Evolutionary conservation across 1,140 invertebrate genomes (phyloP), one percentile per base, ranked within the genome.

Genomic region (Achatina immaculata): DNA sequence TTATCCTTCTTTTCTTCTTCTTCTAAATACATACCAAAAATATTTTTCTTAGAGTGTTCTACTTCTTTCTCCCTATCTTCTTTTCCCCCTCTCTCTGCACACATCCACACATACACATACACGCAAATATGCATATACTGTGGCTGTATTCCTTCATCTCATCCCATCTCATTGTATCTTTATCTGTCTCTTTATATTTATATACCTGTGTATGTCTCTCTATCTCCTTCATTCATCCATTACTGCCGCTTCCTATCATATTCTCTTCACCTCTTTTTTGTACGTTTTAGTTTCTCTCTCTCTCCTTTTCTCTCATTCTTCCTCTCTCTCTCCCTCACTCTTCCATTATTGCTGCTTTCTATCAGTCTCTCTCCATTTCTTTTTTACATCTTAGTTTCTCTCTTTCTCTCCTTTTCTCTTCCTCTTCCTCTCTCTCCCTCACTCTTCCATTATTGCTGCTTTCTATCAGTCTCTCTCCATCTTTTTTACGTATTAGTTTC

Each of bases 391-490:
- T 45, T n/a, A 40, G 9, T 45, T 19, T 71, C 40, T 68, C 34
- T 68, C 42, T 78, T 45, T 66, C 38, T 45, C 11, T 34, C 14
- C 45, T 28, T 45, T 31, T 78, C 16, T 45, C 14, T 78, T 28
- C 31, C 38, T 69, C 24, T 48, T 38, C 40, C 43, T 78, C 31
- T 55, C 9, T 80, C 19, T 80, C n/a, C 72, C 7, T 69, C 14
- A n/a, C 24, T 80, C 31, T 58, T 66, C 6, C 38, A 55, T 31
- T 58, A 1, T 80, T 43, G 31, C 62, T 31, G 31, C 40, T 16
- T 14, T 68, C 11, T 48, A n/a, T n/a, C n/a, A n/a, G n/a, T n/a
- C n/a, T n/a, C n/a, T n/a, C n/a, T n/a, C n/a, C n/a, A n/a, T 38
- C 55, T 31, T 75, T 34, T 36, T 45, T 45, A 0, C 31, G 4